phyloP scores from a whole-genome alignment of 2,888 invertebrate genomes.

The Acronicta psi region DNA sequence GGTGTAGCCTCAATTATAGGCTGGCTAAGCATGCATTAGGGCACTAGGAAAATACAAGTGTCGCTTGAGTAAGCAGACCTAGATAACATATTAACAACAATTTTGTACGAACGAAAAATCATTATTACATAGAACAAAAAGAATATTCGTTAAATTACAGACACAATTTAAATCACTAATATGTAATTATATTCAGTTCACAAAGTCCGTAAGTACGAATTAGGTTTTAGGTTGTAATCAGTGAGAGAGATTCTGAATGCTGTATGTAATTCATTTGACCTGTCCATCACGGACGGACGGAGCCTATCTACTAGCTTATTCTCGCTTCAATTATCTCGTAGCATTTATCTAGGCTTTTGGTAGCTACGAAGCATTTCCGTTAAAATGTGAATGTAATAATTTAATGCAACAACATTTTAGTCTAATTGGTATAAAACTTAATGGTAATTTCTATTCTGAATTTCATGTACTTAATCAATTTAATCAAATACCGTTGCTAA shows the following conservation, averaged over 20 bases:
- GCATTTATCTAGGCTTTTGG: conserved; percentile 41
- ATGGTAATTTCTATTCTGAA: background rate
- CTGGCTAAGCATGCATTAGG: too few relatives aligned
- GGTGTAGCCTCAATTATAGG: too few relatives aligned
- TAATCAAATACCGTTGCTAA: conserved; percentile 14
- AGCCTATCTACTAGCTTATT: conserved; percentile 53
- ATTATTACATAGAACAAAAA: too few relatives aligned
- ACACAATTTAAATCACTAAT: too few relatives aligned
- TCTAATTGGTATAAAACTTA: conserved; percentile 11
- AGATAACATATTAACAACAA: too few relatives aligned
- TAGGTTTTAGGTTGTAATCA: conserved; percentile 24
- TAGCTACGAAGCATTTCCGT: conserved; percentile 10
- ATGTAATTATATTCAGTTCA: conserved; percentile 15
- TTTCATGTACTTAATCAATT: conserved; percentile 5
- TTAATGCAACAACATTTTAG: conserved; percentile 15
- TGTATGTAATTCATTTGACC: conserved; percentile 67
- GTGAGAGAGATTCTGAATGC: conserved; percentile 41
- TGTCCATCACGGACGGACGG: conserved; percentile 62
- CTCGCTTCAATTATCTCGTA: conserved; percentile 68
- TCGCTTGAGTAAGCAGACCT: too few relatives aligned
- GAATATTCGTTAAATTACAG: too few relatives aligned
- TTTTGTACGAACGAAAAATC: too few relatives aligned
- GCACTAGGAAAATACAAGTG: too few relatives aligned
- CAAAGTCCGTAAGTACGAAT: conserved; percentile 6
- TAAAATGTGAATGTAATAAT: conserved; percentile 21